These are phyloP conservation scores for Pao palembangensis DNA, from an alignment of 2,113 vertebrate genomes.

Conservation along the genomic window DNA sequence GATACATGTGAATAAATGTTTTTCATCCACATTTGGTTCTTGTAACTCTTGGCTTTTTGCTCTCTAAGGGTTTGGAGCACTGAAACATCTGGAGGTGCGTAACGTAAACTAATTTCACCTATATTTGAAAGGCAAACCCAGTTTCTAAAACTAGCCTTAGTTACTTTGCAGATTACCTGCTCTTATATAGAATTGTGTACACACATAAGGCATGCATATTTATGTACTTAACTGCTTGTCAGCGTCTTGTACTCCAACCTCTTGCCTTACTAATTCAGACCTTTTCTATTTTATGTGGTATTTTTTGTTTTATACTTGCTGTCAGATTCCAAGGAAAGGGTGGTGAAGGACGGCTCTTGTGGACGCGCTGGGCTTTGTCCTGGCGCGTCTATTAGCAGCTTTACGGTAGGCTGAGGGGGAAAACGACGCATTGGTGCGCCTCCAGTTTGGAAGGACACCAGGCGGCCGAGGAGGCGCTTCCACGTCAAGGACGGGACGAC, in stretches of 20 bases:
- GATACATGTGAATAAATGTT: neutral
- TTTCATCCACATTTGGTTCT: neutral
- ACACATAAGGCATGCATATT: neutral
- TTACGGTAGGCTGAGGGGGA: conserved; percentile 58
- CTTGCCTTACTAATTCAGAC: too few relatives aligned
- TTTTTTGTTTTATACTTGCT: neutral
- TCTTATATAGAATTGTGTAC: neutral
- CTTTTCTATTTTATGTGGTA: neutral
- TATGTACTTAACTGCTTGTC: too few relatives aligned
- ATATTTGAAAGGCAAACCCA: too few relatives aligned
- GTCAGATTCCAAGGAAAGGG: too few relatives aligned
- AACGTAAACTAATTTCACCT: too few relatives aligned
- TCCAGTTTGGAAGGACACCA: conserved; percentile 62
- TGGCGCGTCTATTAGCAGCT: conserved; percentile 35
- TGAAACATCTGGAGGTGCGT: too few relatives aligned
- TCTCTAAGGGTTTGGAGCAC: too few relatives aligned
- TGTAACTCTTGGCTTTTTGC: too few relatives aligned
- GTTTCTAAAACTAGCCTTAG: neutral
- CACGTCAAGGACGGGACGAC: conserved; percentile 47
- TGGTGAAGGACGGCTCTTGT: too few relatives aligned
- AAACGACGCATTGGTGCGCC: conserved; percentile 62
- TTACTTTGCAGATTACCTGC: neutral
- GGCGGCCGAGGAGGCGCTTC: conserved; percentile 25
- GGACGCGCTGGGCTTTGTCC: neutral
- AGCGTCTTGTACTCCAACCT: too few relatives aligned